phyloP scores from a whole-genome alignment of 2,888 invertebrate genomes.

The Drosophila acutilabella region DNA sequence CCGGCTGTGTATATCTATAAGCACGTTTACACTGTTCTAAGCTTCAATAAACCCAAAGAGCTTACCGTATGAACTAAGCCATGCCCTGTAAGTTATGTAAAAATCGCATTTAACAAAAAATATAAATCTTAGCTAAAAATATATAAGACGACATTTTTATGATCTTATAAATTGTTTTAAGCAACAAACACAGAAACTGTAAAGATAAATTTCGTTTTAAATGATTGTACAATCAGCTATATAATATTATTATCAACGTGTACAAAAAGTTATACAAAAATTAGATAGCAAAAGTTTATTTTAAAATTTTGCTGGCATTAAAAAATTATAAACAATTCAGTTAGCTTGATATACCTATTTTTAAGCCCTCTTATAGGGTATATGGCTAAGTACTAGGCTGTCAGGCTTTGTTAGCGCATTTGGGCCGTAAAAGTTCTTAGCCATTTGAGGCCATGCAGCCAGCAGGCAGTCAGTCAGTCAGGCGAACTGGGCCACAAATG shows the following conservation, averaged over 20 bases:
- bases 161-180: neutral
- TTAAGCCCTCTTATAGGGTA: slow-evolving; percentile 10
- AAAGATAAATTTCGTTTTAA: neutral
- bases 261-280: neutral
- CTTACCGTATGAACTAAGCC: neutral
- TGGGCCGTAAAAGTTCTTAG: slow-evolving; percentile 26
- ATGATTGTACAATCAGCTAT: slow-evolving; percentile 4
- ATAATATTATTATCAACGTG: neutral
- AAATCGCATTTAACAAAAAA: neutral
- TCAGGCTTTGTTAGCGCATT: slow-evolving; percentile 35
- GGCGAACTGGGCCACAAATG: slow-evolving; percentile 33
- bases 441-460: slow-evolving; percentile 21
- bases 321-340: neutral
- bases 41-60: slow-evolving; percentile 34
- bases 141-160: no score
- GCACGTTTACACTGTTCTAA: slow-evolving; percentile 37
- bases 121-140: neutral
- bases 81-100: slow-evolving; percentile 31
- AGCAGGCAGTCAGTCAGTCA: neutral
- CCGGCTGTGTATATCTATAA: slow-evolving; percentile 27
- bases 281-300: slow-evolving; percentile 9
- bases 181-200: neutral
- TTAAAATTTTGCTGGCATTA: neutral
- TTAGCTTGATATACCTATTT: no score
- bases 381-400: slow-evolving; percentile 5